phyloP scores from a whole-genome alignment of 2,113 vertebrate genomes.

The Pao palembangensis region DNA sequence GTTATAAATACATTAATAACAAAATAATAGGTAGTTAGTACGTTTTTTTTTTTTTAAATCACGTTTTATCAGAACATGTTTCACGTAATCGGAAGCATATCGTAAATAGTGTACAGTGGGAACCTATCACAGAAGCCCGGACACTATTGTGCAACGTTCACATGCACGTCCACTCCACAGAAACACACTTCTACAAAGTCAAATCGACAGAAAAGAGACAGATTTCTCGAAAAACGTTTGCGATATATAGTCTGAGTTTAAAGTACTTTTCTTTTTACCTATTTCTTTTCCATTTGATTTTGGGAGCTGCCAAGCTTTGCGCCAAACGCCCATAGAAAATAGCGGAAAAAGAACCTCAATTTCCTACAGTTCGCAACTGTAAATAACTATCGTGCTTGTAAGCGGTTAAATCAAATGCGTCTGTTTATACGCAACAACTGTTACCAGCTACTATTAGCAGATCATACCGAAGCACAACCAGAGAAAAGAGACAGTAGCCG shows the following conservation, averaged over 20 bases:
- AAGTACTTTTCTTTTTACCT: too few relatives aligned
- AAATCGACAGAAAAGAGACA: too few relatives aligned
- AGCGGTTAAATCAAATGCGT: background rate
- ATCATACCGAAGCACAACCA: background rate
- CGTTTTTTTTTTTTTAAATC: background rate
- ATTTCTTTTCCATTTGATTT: too few relatives aligned
- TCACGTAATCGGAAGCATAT: background rate
- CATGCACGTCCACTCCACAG: background rate
- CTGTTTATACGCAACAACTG: background rate
- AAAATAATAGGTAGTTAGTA: too few relatives aligned
- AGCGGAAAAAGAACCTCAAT: too few relatives aligned
- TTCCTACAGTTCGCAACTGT: background rate
- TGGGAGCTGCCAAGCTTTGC: too few relatives aligned
- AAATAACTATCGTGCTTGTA: background rate
- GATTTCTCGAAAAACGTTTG: too few relatives aligned
- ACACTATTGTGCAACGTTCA: conserved; percentile 21
- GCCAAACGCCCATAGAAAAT: too few relatives aligned
- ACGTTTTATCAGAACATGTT: background rate
- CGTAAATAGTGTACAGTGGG: background rate
- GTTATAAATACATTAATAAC: too few relatives aligned
- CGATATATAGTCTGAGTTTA: too few relatives aligned
- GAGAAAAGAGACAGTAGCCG: background rate
- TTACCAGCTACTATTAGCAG: background rate
- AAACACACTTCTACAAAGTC: background rate
- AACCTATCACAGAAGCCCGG: background rate